Percentiles rank a stretch among this genome's conserved stretches.
Conservation (phyloP, 1,140 invertebrate genomes). For the Stegodyphus mimosarum region DNA sequence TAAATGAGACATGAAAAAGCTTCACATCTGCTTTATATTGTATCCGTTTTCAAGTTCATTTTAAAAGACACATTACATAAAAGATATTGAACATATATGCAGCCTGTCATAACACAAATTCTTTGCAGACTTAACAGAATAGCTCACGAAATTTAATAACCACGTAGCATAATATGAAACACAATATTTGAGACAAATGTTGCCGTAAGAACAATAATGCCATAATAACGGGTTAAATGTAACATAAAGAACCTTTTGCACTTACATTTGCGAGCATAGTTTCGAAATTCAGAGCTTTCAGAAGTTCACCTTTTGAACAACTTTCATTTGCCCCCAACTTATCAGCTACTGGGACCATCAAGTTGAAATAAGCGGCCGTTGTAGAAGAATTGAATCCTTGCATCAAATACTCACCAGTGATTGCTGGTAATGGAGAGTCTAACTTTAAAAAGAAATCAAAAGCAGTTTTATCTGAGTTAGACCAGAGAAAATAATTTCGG, state of each 20-base stretch:
- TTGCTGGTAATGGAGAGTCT: constrained; percentile 69
- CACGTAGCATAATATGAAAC: too few relatives aligned
- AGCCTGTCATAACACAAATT: too few relatives aligned
- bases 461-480: constrained; percentile 89
- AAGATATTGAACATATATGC: too few relatives aligned
- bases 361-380: constrained; percentile 69
- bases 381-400: constrained; percentile 72
- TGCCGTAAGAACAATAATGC: too few relatives aligned
- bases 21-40: too few relatives aligned
- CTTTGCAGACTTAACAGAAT: too few relatives aligned
- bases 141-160: too few relatives aligned
- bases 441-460: constrained; percentile 67
- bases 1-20: too few relatives aligned
- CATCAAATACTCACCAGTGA: constrained; percentile 85
- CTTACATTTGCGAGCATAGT: constrained; percentile 90
- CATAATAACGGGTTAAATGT: too few relatives aligned
- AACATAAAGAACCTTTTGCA: constrained; percentile 44
- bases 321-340: constrained; percentile 84
- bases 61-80: too few relatives aligned
- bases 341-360: constrained; percentile 80
- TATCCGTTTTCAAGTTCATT: too few relatives aligned
- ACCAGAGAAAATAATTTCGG: background rate
- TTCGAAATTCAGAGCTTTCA: constrained; percentile 89
- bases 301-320: constrained; percentile 80
- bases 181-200: too few relatives aligned